phyloP scores from a whole-genome alignment of 23 tunicate species.

The Clavelina lepadiformis region DNA sequence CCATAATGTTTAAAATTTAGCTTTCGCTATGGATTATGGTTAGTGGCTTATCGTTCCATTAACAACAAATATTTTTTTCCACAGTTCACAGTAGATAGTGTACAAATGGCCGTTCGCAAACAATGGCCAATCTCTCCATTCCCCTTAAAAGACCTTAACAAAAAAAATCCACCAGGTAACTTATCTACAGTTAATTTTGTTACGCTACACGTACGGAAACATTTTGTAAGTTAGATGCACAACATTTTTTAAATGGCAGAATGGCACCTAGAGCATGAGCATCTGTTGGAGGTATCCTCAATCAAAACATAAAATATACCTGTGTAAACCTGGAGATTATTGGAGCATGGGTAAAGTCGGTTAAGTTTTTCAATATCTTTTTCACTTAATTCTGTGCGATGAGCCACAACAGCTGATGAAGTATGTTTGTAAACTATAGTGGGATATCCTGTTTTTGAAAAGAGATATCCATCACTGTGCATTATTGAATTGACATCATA shows the following conservation, averaged over 20 bases:
- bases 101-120: no score
- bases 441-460: background rate
- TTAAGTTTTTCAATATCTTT: slow-evolving; percentile 6
- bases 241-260: no score
- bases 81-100: no score
- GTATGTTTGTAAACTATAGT: slow-evolving; percentile 3
- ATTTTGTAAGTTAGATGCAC: no score
- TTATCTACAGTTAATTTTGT: background rate
- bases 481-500: slow-evolving; percentile 1
- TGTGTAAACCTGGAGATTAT: background rate
- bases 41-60: no score
- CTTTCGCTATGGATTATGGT: no score
- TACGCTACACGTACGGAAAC: background rate
- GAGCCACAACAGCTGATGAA: background rate
- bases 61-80: no score
- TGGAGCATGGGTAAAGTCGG: background rate
- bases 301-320: background rate
- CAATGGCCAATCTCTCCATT: no score
- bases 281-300: background rate
- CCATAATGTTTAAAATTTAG: no score
- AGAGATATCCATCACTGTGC: slow-evolving; percentile 17
- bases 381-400: background rate
- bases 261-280: background rate
- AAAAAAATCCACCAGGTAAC: no score
- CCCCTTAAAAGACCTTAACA: no score